Percentiles rank a stretch among this genome's conserved stretches.
phyloP scores from a whole-genome alignment of 2,113 vertebrate genomes.

The Perca fluviatilis region DNA sequence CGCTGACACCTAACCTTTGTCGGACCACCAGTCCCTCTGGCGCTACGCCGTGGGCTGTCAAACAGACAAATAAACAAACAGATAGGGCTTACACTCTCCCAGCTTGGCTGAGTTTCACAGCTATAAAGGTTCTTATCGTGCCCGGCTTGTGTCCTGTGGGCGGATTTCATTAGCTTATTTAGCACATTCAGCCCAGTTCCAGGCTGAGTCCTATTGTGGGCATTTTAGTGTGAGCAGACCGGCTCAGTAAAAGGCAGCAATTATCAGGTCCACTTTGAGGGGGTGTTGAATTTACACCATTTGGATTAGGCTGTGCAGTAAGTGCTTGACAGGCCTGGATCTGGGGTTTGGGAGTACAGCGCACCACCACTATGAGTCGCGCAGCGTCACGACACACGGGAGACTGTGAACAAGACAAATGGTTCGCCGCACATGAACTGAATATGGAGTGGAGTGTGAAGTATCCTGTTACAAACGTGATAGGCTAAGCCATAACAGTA shows the following conservation, averaged over 20 bases:
- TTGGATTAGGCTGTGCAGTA: conserved; percentile 64
- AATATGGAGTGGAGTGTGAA: conserved; percentile 59
- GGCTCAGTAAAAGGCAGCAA: conserved; percentile 74
- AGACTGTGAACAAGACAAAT: conserved; percentile 67
- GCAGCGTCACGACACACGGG: conserved; percentile 46
- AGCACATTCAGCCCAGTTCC: conserved; percentile 75
- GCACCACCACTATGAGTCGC: conserved; percentile 41
- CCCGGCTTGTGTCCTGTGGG: conserved; percentile 78
- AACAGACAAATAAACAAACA: conserved; percentile 80
- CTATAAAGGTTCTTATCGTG: conserved; percentile 81
- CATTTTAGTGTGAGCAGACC: conserved; percentile 67
- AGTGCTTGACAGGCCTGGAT: conserved; percentile 51
- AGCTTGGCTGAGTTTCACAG: conserved; percentile 69
- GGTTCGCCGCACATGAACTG: conserved; percentile 44
- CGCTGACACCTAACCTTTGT: conserved; percentile 76
- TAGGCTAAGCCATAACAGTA: conserved; percentile 57
- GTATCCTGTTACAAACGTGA: conserved; percentile 71
- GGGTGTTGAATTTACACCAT: conserved; percentile 74
- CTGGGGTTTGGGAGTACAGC: conserved; percentile 36
- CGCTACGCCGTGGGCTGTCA: conserved; percentile 66
- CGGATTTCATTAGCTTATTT: conserved; percentile 82
- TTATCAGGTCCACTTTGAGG: conserved; percentile 76
- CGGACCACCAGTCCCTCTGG: conserved; percentile 71
- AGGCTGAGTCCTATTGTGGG: conserved; percentile 74
- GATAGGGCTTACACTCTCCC: conserved; percentile 68